Evolutionary conservation across 2,888 invertebrate species (phyloP), one percentile per base, ranked within the genome.

Genomic region (Adelphocoris suturalis): DNA sequence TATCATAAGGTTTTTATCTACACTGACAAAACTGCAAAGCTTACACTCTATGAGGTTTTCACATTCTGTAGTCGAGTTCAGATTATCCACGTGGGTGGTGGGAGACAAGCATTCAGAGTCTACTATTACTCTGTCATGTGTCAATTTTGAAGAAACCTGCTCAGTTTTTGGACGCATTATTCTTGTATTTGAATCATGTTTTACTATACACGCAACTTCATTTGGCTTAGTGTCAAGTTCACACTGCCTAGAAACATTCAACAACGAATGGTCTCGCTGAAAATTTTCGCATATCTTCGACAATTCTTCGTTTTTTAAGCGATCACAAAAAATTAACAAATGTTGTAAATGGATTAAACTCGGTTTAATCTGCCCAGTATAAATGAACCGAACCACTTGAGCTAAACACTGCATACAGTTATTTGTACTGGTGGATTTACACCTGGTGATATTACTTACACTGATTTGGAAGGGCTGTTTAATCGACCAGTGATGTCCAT

Each of bases 341-440:
- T 91, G 91, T 0, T 85, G 75, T 11, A 86, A 52, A 61, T 91
- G 91, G 46, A 48, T 0, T 0, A 37, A 3, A 23, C 85, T 76
- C 9, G 89, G 37, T 19, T 48, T 47, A 37, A 91, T 86, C 84
- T 86, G 28, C 13, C 91, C 91, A 28, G 90, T 90, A 87, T 91
- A 91, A 1, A 91, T 12, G 88, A 86, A 91, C 14, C 82, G 81
- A 68, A 91, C 75, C 1, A 90, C 80, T 55, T 90, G 87, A n/a
- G 68, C 61, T 1, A 90, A 48, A 86, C 91, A 91, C 0, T 55
- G 76, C n/a, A 90, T 76, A 61, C 91, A 91, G 47, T 90, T 90
- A 55, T 68, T 88, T 23, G 87, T 81, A 80, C 85, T 90, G n/a
- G 76, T 81, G 11, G 81, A 23, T 68, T 89, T 82, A 37, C 82